phyloP scores from a whole-genome alignment of 64 coral and sea anemone species.

The Dendronephthya gigantea region DNA sequence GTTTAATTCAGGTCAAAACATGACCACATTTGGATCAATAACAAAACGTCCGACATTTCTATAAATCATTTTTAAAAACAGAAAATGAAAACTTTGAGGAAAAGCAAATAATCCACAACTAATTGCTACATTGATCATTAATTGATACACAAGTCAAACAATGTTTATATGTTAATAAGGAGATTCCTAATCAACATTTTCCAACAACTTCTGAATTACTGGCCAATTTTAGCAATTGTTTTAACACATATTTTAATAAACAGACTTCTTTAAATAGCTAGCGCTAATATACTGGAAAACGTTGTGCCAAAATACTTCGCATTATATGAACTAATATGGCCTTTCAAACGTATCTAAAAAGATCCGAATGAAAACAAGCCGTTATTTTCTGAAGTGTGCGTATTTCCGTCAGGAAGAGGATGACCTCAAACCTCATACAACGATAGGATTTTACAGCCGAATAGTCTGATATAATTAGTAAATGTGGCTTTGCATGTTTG shows the following conservation, averaged over 20 bases:
- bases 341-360: too few relatives aligned
- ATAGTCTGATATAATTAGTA: background rate
- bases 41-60: too few relatives aligned
- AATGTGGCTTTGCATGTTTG: background rate
- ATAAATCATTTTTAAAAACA: background rate
- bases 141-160: background rate
- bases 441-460: background rate
- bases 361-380: background rate
- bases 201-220: background rate
- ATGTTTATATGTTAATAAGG: background rate
- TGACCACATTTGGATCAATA: too few relatives aligned
- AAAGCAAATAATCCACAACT: background rate
- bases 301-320: too few relatives aligned
- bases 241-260: background rate
- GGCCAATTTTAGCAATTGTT: background rate
- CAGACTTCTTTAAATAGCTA: too few relatives aligned
- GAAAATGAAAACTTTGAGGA: background rate
- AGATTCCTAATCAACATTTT: background rate
- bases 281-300: too few relatives aligned
- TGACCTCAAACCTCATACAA: background rate
- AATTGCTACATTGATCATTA: background rate
- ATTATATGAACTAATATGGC: too few relatives aligned
- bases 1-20: too few relatives aligned
- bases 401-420: background rate
- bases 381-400: background rate